A percentile compares a stretch with the other conserved stretches of the same genome.
Conservation (phyloP, 1,140 invertebrate species). For the Drosophila ambigua region DNA sequence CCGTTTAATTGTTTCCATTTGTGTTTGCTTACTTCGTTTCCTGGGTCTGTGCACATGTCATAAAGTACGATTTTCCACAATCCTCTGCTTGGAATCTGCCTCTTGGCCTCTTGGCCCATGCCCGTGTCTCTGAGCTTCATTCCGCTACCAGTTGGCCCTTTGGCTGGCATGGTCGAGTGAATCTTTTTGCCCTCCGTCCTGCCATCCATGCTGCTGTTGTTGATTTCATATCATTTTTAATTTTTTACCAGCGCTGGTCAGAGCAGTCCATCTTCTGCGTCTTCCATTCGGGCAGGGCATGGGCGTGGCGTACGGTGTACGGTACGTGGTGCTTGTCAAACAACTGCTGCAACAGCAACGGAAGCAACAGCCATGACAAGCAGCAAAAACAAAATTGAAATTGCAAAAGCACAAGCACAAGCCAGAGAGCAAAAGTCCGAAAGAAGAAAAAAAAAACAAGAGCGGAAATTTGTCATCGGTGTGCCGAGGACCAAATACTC, state of each 20-base stretch:
- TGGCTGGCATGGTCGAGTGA: conserved; percentile 41
- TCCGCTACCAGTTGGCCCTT: conserved; percentile 6
- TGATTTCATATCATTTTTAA: conserved; percentile 54
- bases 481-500: not conserved
- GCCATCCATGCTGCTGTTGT: conserved; percentile 13
- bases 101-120: not conserved
- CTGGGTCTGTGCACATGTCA: conserved; percentile 6
- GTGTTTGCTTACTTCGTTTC: not conserved
- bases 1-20: conserved; percentile 17
- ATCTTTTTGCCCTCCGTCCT: conserved; percentile 22
- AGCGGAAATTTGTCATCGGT: not conserved
- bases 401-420: conserved; percentile 1
- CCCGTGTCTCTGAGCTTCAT: no score
- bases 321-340: conserved; percentile 37
- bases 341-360: conserved; percentile 34
- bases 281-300: no score
- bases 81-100: not conserved
- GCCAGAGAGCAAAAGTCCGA: not conserved
- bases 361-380: conserved; percentile 23
- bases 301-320: conserved; percentile 6
- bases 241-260: no score
- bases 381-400: conserved; percentile 27
- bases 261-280: no score
- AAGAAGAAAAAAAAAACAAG: not conserved
- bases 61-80: conserved; percentile 2